These are phyloP conservation scores for Morus bassanus DNA, from an alignment of 2,797 vertebrate species.

Conservation along the genomic window DNA sequence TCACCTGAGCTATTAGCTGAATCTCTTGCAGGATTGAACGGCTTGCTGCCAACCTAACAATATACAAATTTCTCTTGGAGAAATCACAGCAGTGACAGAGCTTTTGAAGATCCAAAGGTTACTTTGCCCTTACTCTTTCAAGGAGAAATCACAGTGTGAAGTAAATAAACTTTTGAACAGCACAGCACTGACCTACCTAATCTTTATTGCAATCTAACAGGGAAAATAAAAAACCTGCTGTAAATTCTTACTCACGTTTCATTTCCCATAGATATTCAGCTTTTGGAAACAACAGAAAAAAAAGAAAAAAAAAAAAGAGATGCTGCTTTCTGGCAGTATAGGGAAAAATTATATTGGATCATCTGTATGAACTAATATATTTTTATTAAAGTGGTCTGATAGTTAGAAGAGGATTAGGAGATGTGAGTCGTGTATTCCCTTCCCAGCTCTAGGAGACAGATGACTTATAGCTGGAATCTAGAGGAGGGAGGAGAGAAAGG, in stretches of 20 bases:
- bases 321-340: not conserved
- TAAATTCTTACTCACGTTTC: not conserved
- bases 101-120: constrained; percentile 49
- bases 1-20: constrained; percentile 28
- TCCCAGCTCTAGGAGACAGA: not conserved
- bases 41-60: constrained; percentile 8
- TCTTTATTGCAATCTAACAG: not conserved
- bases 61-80: constrained; percentile 4
- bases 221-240: not conserved
- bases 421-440: not conserved
- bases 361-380: not conserved
- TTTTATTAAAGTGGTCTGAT: not conserved
- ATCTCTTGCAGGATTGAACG: not conserved
- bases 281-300: not conserved
- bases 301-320: not conserved
- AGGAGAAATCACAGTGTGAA: constrained; percentile 42
- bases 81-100: constrained; percentile 32
- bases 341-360: not conserved
- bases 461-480: not conserved
- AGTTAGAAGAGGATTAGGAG: not conserved
- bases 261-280: not conserved
- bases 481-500: not conserved
- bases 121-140: constrained; percentile 25
- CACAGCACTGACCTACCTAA: not conserved
- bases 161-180: constrained; percentile 47